Percentiles rank a stretch among this genome's conserved stretches.
Evolutionary conservation across 2,888 invertebrate genomes (phyloP).

Genomic region (Lepidocyrtinus sp.): DNA sequence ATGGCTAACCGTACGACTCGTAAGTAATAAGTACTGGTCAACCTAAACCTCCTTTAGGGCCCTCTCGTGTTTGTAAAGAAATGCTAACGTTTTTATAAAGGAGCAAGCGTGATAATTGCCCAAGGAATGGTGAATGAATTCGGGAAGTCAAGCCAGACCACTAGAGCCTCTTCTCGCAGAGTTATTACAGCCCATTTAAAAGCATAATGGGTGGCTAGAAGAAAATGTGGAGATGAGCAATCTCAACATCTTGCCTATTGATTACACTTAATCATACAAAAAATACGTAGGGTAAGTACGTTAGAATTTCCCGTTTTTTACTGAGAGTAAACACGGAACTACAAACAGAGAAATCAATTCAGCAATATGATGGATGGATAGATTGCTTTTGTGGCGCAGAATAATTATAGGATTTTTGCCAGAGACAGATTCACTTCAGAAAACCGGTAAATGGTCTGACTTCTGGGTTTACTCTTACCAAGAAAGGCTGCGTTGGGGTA

Average conservation of each 20-base stretch:
- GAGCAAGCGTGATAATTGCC: slow-evolving; percentile 35
- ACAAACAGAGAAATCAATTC: too few species aligned
- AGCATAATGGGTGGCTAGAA: slow-evolving; percentile 31
- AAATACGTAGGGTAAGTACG: background rate
- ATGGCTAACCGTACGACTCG: slow-evolving; percentile 58
- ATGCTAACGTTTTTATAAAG: too few species aligned
- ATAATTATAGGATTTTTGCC: too few species aligned
- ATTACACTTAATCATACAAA: background rate
- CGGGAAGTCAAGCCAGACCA: background rate
- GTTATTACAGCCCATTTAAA: slow-evolving; percentile 45
- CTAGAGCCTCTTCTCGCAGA: slow-evolving; percentile 12
- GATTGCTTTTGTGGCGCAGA: too few species aligned
- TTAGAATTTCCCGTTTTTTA: slow-evolving; percentile 1
- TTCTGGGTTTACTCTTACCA: too few species aligned
- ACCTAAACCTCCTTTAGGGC: too few species aligned
- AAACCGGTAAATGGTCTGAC: too few species aligned
- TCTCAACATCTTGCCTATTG: background rate
- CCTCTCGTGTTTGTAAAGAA: too few species aligned
- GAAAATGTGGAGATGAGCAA: background rate
- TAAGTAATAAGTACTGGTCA: too few species aligned
- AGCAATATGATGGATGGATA: too few species aligned
- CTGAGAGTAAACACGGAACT: background rate
- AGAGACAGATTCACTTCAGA: too few species aligned
- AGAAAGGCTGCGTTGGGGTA: too few species aligned
- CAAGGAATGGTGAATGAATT: background rate